Base-by-base conservation (phyloP, 2,797 vertebrate genomes). In the Hydrolagus colliei region DNA sequence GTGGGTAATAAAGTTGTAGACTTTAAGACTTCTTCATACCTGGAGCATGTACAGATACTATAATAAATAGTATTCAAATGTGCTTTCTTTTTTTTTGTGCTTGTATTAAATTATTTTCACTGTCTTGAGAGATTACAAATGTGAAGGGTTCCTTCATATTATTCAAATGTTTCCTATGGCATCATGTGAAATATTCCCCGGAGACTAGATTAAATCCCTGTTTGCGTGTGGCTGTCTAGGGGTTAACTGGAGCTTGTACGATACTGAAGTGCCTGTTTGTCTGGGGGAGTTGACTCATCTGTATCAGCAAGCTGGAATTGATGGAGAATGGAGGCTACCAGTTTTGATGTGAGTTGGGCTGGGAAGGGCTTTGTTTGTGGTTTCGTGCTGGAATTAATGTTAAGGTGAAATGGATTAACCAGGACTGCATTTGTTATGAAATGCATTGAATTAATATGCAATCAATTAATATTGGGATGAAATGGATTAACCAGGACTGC, bases 301-400 rank as follows among this genome's bases (percentile, higher is more conserved):
- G 22, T 14, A 52, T 63, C 62, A 16, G 61, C 32, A 41, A 77
- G 32, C 61, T 22, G 13, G 62, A 65, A 14, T 62, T 4, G 27
- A 80, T 32, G 62, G 77, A 79, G 77, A 79, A 79, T 79, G 77
- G 77, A 80, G 77, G 62, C 27, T n/a, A 63, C n/a, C 22, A 80
- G 77, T 14, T 20, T 27, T 65, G 62, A 80, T 18, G 77, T 65
- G 22, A 80, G n/a, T 80, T 22, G 65, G 77, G 65, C 22, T 80
- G 62, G 32, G 22, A 52, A 52, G 77, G 32, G n/a, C 13, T 16
- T 14, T 6, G n/a, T 27, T 80, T 32, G 77, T 3, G 22, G 20
- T 77, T 77, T 59, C 20, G 22, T 65, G 61, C 62, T 16, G 9
- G 22, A 65, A 65, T 80, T 80, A 14, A 13, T 22, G 16, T 20